Percentiles rank a stretch among this genome's conserved stretches.
These are phyloP conservation scores for Labroides dimidiatus DNA, from an alignment of 2,797 vertebrate species.

Conservation along the genomic window DNA sequence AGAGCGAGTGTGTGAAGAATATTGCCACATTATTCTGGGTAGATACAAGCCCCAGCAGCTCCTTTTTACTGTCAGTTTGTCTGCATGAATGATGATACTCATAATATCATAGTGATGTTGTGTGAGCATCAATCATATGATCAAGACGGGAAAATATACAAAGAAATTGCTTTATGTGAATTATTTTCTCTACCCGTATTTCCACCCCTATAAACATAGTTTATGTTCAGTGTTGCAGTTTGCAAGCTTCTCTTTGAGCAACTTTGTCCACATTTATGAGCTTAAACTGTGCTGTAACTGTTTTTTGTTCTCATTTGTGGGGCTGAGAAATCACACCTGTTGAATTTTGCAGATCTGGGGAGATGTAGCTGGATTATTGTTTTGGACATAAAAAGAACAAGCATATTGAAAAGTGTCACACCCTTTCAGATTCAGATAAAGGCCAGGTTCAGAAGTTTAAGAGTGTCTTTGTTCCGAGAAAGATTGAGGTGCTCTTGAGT, in stretches of 20 bases:
- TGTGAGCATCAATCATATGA: conserved; percentile 65
- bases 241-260: conserved; percentile 16
- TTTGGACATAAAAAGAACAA: background rate
- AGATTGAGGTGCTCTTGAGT: conserved; percentile 40
- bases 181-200: conserved; percentile 31
- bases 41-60: conserved; percentile 37
- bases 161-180: conserved; percentile 42
- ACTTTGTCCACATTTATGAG: conserved; percentile 4
- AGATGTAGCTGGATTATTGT: background rate
- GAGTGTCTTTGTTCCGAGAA: conserved; percentile 30
- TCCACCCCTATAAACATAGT: conserved; percentile 8
- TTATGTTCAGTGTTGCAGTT: conserved; percentile 4
- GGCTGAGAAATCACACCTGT: conserved; percentile 8
- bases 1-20: conserved; percentile 17
- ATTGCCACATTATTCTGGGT: conserved; percentile 42
- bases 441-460: conserved; percentile 17
- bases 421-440: conserved; percentile 5
- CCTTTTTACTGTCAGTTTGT: conserved; percentile 56
- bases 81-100: conserved; percentile 68
- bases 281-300: background rate
- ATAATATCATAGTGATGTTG: conserved; percentile 62
- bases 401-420: background rate
- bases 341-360: background rate
- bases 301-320: background rate
- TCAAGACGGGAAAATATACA: conserved; percentile 54